phyloP scores from a whole-genome alignment of 2,888 invertebrate genomes.

The Argynnis bischoffii region DNA sequence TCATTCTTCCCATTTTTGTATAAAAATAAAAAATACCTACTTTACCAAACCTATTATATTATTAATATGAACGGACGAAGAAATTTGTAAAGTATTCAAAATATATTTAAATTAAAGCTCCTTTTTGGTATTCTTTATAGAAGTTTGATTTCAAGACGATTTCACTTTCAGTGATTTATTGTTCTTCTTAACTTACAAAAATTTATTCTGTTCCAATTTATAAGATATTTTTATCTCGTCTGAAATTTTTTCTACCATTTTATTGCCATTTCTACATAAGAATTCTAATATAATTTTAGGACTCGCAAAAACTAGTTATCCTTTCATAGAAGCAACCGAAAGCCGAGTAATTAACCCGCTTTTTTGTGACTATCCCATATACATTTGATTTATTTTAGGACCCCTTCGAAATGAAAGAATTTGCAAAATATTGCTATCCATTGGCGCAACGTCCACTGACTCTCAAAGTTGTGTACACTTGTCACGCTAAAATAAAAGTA shows the following conservation, averaged over 20 bases:
- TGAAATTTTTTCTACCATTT: neutral
- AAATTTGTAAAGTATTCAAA: slow-evolving; percentile 15
- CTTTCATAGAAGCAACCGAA: slow-evolving; percentile 69
- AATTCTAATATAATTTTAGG: slow-evolving; percentile 13
- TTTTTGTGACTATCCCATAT: slow-evolving; percentile 76
- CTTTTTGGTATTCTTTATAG: slow-evolving; percentile 11
- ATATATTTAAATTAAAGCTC: slow-evolving; percentile 16
- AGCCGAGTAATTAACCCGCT: slow-evolving; percentile 76
- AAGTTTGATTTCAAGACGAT: slow-evolving; percentile 8
- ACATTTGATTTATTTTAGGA: slow-evolving; percentile 80
- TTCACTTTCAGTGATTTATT: slow-evolving; percentile 14
- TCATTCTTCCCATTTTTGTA: slow-evolving; percentile 7
- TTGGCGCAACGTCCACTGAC: slow-evolving; percentile 54
- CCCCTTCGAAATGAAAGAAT: slow-evolving; percentile 76
- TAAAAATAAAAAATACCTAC: slow-evolving; percentile 15
- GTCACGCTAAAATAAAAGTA: no score
- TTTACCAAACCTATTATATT: slow-evolving; percentile 2
- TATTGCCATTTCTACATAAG: slow-evolving; percentile 1
- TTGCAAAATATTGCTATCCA: slow-evolving; percentile 77
- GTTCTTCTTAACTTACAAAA: slow-evolving; percentile 1
- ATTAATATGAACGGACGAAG: neutral
- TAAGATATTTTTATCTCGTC: slow-evolving; percentile 1
- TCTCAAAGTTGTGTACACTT: slow-evolving; percentile 51
- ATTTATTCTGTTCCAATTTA: neutral
- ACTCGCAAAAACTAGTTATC: slow-evolving; percentile 61